Evolutionary conservation across 2,797 vertebrate species (phyloP), one percentile per base, ranked within the genome.

Genomic region (Esox lucius): DNA sequence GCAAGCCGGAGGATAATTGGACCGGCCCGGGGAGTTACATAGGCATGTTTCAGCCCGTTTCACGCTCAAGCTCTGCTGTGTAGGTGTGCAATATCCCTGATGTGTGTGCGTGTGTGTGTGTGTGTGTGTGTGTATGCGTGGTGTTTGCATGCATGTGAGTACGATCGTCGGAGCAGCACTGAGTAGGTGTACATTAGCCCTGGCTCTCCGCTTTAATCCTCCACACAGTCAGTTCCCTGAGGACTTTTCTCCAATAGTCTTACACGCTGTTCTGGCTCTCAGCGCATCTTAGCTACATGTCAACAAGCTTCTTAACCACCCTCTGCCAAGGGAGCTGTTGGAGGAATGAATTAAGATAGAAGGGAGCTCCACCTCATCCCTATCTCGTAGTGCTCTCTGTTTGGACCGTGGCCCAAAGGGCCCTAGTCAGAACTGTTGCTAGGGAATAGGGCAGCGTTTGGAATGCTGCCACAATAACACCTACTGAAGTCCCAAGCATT

Each of bases 1-100:
- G 74, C 86, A 76, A 85, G 84, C 77, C 72, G 51, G 81, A 73
- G 84, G 81, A 87, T 91, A 91, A 93, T 93, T 92, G 90, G 83
- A 86, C 85, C 82, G 80, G 81, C 80, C 73, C 78, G 70, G 76
- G 77, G 82, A 87, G 87, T 19, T 7, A 26, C 28, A 79, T 68
- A 76, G 75, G 80, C 83, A 88, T 68, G 78, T 86, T 83, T 76
- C 59, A 74, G 72, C 81, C 72, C 78, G 90, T 85, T 88, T 84
- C 78, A 85, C 82, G 80, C 81, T 75, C 75, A 75, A 75, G 83
- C 80, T 78, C 67, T 39, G 76, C 76, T 17, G n/a, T 86, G 88
- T 90, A 87, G 87, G 88, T 90, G 87, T 86, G 87, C 72, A 88
- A 87, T 90, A 87, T 78, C 81, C 77, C 73, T 85, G 80, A 4